These are phyloP conservation scores for Darevskia nairensis DNA, from an alignment of 2,797 vertebrate genomes.

Conservation along the genomic window DNA sequence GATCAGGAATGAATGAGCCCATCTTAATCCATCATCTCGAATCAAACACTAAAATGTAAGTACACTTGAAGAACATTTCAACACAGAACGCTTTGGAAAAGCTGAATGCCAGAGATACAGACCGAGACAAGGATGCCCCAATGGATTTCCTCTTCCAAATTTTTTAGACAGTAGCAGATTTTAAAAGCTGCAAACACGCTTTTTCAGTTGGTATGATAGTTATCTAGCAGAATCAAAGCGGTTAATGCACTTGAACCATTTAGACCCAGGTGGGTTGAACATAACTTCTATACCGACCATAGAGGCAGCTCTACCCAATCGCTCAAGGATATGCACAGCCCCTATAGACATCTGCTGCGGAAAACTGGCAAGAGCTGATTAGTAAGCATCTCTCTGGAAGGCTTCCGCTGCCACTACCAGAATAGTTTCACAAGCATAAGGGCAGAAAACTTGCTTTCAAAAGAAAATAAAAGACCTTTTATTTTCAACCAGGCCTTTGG, in stretches of 20 bases:
- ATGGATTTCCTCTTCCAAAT: neutral
- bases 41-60: conserved; percentile 33
- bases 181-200: neutral
- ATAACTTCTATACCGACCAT: neutral
- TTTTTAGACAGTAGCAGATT: conserved; percentile 17
- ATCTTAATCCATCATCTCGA: conserved; percentile 37
- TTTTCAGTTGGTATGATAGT: too few relatives aligned
- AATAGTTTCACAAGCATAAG: neutral
- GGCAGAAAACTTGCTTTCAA: too few relatives aligned
- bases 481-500: too few relatives aligned
- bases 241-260: neutral
- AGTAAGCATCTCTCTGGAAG: neutral
- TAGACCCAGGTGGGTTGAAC: neutral
- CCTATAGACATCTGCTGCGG: neutral
- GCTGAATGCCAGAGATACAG: conserved; percentile 6
- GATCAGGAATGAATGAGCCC: conserved; percentile 20
- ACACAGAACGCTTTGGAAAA: conserved; percentile 14
- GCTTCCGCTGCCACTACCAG: neutral
- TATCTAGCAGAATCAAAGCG: too few relatives aligned
- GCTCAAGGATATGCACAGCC: neutral
- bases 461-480: too few relatives aligned
- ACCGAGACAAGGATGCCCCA: neutral
- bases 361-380: neutral
- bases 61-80: conserved; percentile 18
- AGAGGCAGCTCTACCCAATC: neutral